These are phyloP conservation scores for Empidonax alnorum DNA, from an alignment of 2,113 vertebrate species.

Conservation along the genomic window DNA sequence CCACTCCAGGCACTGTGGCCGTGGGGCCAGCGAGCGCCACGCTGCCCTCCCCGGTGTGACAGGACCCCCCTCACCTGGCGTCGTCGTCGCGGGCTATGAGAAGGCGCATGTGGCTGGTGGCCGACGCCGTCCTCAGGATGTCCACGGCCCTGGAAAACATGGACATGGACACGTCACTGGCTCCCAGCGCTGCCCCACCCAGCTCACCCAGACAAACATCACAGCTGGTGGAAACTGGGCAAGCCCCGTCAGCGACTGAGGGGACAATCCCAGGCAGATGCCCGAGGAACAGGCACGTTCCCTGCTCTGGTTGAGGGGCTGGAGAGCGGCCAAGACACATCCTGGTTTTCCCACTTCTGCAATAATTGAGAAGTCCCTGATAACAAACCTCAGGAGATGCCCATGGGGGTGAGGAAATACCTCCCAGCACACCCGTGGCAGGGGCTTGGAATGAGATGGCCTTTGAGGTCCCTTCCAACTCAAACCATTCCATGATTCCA, in stretches of 20 bases:
- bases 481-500: background rate
- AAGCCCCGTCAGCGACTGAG: background rate
- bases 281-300: background rate
- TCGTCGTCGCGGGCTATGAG: constrained; percentile 88
- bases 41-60: fast-evolving
- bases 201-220: fast-evolving
- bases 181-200: fast-evolving
- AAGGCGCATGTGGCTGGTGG: constrained; percentile 90
- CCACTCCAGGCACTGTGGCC: background rate
- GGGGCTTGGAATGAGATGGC: background rate
- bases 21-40: fast-evolving
- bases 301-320: background rate
- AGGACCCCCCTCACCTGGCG: constrained; percentile 75
- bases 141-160: constrained; percentile 83
- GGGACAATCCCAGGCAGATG: background rate
- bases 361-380: background rate
- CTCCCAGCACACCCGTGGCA: background rate
- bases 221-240: background rate
- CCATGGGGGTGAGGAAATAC: background rate
- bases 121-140: constrained; percentile 84
- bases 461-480: background rate
- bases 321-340: fast-evolving
- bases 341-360: background rate
- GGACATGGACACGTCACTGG: fast-evolving
- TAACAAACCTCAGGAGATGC: background rate